Percentiles rank a stretch among this genome's conserved stretches.
Conservation (phyloP, 2,888 invertebrate species). For the Dryobota labecula region DNA sequence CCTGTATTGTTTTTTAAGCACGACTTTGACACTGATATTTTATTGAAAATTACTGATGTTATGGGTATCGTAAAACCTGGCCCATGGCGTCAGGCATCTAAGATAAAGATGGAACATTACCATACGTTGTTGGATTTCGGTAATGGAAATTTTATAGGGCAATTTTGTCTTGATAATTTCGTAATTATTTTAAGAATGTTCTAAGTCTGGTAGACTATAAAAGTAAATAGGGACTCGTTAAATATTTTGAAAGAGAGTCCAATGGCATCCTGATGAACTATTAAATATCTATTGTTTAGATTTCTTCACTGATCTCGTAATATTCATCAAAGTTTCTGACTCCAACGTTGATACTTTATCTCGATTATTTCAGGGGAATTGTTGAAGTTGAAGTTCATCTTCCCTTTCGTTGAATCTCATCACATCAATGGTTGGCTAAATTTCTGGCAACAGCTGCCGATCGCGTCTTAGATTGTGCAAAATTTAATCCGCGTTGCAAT, state of each 20-base stretch:
- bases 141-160: slow-evolving; percentile 80
- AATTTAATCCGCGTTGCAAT: slow-evolving; percentile 87
- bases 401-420: slow-evolving; percentile 76
- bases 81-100: slow-evolving; percentile 73
- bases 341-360: slow-evolving; percentile 62
- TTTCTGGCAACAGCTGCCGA: slow-evolving; percentile 87
- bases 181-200: slow-evolving; percentile 69
- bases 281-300: slow-evolving; percentile 57
- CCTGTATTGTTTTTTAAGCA: slow-evolving; percentile 77
- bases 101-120: slow-evolving; percentile 77
- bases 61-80: slow-evolving; percentile 81
- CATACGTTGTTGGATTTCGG: slow-evolving; percentile 71
- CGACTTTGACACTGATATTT: slow-evolving; percentile 76
- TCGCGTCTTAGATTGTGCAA: slow-evolving; percentile 86
- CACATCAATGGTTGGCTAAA: slow-evolving; percentile 80
- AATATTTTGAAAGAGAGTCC: slow-evolving; percentile 41
- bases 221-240: slow-evolving; percentile 58
- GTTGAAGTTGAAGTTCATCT: slow-evolving; percentile 76
- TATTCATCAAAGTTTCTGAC: slow-evolving; percentile 40
- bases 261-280: slow-evolving; percentile 43
- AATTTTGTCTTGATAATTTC: slow-evolving; percentile 77
- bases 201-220: slow-evolving; percentile 49
- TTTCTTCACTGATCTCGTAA: slow-evolving; percentile 58
- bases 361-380: slow-evolving; percentile 69
- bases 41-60: slow-evolving; percentile 82